Percentiles rank a stretch among this genome's conserved stretches.
These are phyloP conservation scores for Serinus canaria DNA, from an alignment of 2,113 vertebrate species.

Conservation along the genomic window DNA sequence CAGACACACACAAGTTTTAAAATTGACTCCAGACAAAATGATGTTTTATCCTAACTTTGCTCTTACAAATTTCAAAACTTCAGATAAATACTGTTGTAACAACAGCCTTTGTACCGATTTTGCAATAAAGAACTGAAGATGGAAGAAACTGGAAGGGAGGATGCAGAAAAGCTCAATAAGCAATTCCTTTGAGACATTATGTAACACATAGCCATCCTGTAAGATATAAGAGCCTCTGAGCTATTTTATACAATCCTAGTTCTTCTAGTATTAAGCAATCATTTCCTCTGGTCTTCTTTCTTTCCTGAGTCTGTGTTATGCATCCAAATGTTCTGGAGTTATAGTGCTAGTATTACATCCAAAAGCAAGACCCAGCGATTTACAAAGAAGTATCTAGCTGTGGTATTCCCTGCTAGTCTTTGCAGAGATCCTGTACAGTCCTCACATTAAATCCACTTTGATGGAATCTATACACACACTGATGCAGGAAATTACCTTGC, in stretches of 20 bases:
- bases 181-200: background rate
- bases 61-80: background rate
- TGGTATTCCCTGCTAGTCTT: background rate
- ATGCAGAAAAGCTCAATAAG: background rate
- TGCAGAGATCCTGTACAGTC: background rate
- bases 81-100: background rate
- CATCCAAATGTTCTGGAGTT: background rate
- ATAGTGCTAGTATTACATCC: background rate
- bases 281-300: background rate
- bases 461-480: background rate
- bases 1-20: background rate
- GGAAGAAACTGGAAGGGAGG: background rate
- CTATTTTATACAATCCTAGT: background rate
- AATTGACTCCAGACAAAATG: background rate
- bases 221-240: background rate
- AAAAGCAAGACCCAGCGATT: background rate
- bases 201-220: background rate
- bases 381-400: background rate
- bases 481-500: background rate
- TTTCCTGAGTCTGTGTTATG: background rate
- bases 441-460: background rate
- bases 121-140: background rate
- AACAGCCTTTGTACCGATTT: background rate
- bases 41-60: background rate
- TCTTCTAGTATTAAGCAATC: background rate